Conservation (phyloP, 2,888 invertebrate species). For the Orthosia gracilis region DNA sequence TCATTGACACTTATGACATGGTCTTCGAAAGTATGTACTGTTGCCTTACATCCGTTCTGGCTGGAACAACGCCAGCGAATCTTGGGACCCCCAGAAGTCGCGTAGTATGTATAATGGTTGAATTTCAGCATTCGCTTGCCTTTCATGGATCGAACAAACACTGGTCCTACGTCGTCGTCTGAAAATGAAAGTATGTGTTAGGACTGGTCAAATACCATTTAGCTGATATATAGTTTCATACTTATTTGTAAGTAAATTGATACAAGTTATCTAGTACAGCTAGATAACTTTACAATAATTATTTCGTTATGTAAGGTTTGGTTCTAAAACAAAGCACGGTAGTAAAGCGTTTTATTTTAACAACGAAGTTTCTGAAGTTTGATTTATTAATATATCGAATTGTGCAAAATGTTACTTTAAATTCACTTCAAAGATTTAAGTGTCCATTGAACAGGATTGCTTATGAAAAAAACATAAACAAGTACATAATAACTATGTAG, state of each 20-base stretch:
- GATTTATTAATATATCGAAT: no score
- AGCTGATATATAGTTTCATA: not conserved
- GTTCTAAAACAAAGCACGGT: no score
- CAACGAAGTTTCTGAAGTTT: no score
- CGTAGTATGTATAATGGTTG: constrained; percentile 63
- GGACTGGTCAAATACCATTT: not conserved
- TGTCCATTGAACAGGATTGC: not conserved
- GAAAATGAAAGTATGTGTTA: not conserved
- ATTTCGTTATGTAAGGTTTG: no score
- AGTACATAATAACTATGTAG: not conserved
- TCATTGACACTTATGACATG: constrained; percentile 45
- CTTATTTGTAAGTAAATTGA: not conserved
- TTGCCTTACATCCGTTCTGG: constrained; percentile 57
- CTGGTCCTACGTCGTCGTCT: constrained; percentile 38
- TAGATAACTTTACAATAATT: no score
- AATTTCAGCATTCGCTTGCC: constrained; percentile 65
- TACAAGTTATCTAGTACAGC: no score
- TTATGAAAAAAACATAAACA: not conserved
- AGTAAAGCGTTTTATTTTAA: no score
- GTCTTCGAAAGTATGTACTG: constrained; percentile 55
- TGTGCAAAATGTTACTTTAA: no score
- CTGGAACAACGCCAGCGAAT: constrained; percentile 65
- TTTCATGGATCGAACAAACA: constrained; percentile 58
- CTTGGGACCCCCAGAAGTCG: constrained; percentile 50
- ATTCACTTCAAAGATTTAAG: no score